phyloP scores from a whole-genome alignment of 1,140 invertebrate species.

The Pseudomyrmex pallidus region DNA sequence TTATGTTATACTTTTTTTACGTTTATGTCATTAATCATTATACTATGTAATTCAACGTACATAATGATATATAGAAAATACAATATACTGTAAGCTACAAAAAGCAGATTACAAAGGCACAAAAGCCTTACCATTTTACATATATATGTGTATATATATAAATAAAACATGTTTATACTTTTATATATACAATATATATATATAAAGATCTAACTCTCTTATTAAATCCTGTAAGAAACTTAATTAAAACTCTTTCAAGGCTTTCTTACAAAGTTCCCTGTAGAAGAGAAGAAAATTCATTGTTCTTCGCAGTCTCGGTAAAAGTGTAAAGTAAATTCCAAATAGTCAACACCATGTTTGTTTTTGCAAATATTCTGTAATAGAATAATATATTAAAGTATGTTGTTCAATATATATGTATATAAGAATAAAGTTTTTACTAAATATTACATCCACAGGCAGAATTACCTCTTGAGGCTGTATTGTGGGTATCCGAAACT shows the following conservation, averaged over 20 bases:
- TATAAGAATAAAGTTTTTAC: not conserved
- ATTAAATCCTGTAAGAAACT: constrained; percentile 28
- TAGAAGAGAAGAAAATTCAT: constrained; percentile 53
- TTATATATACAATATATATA: too few relatives aligned
- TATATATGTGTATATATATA: too few relatives aligned
- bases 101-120: constrained; percentile 68
- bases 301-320: constrained; percentile 82
- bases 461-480: constrained; percentile 79
- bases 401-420: not conserved
- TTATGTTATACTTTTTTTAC: constrained; percentile 28
- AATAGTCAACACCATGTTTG: constrained; percentile 79
- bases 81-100: constrained; percentile 48
- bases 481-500: constrained; percentile 81
- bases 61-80: constrained; percentile 67
- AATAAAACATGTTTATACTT: too few relatives aligned
- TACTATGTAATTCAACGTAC: constrained; percentile 28
- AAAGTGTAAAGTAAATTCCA: constrained; percentile 82
- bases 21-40: constrained; percentile 46
- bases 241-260: not conserved
- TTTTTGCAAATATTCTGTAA: constrained; percentile 83
- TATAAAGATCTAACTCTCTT: constrained; percentile 26
- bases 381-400: constrained; percentile 18
- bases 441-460: not conserved
- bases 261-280: constrained; percentile 3
- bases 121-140: constrained; percentile 14